Percentiles rank a stretch among this genome's conserved stretches.
phyloP scores from a whole-genome alignment of 1,140 invertebrate species.

The Platorchestia sp. region DNA sequence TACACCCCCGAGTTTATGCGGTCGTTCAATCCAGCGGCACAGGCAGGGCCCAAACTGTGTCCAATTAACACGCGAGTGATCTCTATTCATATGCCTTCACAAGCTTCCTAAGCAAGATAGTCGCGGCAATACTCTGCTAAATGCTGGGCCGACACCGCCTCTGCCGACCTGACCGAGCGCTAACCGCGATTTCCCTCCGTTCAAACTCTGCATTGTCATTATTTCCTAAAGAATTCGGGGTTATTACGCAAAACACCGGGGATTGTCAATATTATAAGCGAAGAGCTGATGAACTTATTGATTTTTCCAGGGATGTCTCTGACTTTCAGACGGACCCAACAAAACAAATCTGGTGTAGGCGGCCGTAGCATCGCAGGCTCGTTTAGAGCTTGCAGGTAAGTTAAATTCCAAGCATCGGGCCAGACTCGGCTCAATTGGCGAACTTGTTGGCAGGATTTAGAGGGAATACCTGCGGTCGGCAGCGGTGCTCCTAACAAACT shows the following conservation, averaged over 20 bases:
- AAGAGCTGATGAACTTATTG: neutral
- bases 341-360: neutral
- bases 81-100: constrained; percentile 50
- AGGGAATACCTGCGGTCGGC: constrained; percentile 36
- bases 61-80: constrained; percentile 48
- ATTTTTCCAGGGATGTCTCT: neutral
- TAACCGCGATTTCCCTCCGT: neutral
- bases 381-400: neutral
- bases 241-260: neutral
- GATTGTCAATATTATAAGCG: neutral
- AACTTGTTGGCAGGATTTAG: constrained; percentile 49
- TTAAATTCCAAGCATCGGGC: constrained; percentile 39
- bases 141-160: neutral
- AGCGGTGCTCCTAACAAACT: constrained; percentile 11
- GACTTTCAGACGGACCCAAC: neutral
- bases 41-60: constrained; percentile 29
- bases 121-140: neutral
- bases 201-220: neutral
- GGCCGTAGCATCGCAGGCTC: neutral
- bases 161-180: constrained; percentile 15
- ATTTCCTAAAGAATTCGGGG: neutral
- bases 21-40: neutral
- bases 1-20: neutral
- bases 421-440: constrained; percentile 24
- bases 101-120: constrained; percentile 30